A percentile compares a stretch with the other conserved stretches of the same genome.
These are phyloP conservation scores for Grallaria varia DNA, from an alignment of 2,113 vertebrate genomes.

Conservation along the genomic window DNA sequence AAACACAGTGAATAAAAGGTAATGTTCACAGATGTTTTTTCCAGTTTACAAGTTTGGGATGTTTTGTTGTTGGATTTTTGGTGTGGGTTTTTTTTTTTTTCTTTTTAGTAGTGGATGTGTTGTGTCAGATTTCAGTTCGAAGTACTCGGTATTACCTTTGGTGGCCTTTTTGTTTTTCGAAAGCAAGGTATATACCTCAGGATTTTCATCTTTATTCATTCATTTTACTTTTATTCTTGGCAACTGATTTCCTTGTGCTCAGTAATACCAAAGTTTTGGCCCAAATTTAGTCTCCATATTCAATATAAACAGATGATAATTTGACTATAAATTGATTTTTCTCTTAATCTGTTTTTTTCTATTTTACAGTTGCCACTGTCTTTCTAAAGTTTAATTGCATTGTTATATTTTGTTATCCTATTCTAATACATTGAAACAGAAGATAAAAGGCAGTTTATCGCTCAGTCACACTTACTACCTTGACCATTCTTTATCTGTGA, in stretches of 20 bases:
- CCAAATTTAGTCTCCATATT: neutral
- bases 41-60: neutral
- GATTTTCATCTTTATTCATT: neutral
- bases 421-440: neutral
- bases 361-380: neutral
- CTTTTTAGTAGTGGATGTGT: fast-evolving
- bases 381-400: neutral
- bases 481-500: neutral
- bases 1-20: neutral
- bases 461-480: neutral
- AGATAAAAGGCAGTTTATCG: neutral
- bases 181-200: neutral
- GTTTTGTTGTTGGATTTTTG: neutral
- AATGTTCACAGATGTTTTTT: neutral
- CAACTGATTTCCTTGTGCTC: neutral
- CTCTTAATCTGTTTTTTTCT: neutral
- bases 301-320: neutral
- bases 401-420: neutral
- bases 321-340: neutral
- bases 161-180: neutral
- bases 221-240: neutral
- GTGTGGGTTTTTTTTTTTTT: fast-evolving
- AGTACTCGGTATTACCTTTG: neutral
- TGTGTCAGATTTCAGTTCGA: neutral
- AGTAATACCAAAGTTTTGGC: neutral